Evolutionary conservation across 2,113 vertebrate genomes (phyloP).

Genomic region (Mus musculus): GRCm39 chr2:47844501-47845000

Average conservation of each 20-base stretch:
- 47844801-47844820: not conserved
- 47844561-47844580: not conserved
- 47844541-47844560: not conserved
- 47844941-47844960: too few species aligned
- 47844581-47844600: not conserved
- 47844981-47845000: too few species aligned
- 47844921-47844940: too few species aligned
- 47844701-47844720: not conserved
- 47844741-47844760: not conserved
- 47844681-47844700: not conserved
- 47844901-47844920: too few species aligned
- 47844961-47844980: too few species aligned
- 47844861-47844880: too few species aligned
- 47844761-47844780: not conserved
- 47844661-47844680: not conserved
- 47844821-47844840: not conserved
- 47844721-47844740: not conserved
- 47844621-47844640: not conserved
- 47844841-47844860: too few species aligned
- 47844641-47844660: not conserved
- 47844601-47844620: not conserved
- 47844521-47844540: not conserved
- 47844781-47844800: not conserved
- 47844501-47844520: not conserved
- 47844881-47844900: too few species aligned